Evolutionary conservation across 2,888 invertebrate genomes (phyloP).

Genomic region (Copidosoma aretas): DNA sequence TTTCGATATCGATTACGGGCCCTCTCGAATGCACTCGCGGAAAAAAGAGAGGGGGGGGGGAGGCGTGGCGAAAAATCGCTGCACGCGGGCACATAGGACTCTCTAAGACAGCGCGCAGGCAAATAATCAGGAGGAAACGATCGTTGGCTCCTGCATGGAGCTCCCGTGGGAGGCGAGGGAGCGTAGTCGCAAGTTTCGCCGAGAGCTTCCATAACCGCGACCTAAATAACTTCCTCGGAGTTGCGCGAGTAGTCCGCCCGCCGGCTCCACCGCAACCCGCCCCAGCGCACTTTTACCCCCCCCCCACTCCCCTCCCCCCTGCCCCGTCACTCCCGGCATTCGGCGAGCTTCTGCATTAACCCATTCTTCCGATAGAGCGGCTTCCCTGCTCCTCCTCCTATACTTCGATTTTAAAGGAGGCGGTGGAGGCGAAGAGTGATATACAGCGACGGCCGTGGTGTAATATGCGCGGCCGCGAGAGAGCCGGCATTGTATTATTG

Average conservation of each 20-base stretch:
- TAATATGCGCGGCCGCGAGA: no score
- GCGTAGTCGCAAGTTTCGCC: conserved; percentile 9
- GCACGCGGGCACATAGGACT: not conserved
- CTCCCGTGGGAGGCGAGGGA: no score
- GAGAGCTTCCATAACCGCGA: conserved; percentile 39
- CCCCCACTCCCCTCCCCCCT: not conserved
- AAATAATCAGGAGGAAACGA: conserved; percentile 36
- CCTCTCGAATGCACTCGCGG: conserved; percentile 10
- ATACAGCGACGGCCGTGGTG: no score
- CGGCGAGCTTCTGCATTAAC: conserved; percentile 20
- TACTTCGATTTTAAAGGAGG: not conserved
- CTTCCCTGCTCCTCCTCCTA: not conserved
- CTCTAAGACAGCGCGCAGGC: conserved; percentile 11
- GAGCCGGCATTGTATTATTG: no score
- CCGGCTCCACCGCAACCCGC: not conserved
- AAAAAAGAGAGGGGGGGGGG: conserved; percentile 22
- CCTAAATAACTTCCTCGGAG: conserved; percentile 40
- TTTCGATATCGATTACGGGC: conserved; percentile 38
- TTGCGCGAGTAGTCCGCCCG: conserved; percentile 4
- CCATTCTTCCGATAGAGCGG: conserved; percentile 1
- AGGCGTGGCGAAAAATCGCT: not conserved
- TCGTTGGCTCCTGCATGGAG: no score
- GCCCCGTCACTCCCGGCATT: conserved; percentile 29
- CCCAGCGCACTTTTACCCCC: not conserved
- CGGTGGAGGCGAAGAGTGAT: no score